Percentiles rank a stretch among this genome's conserved stretches.
Evolutionary conservation across 1,140 invertebrate species (phyloP).

Genomic region (Drosophila nigromelanica): DNA sequence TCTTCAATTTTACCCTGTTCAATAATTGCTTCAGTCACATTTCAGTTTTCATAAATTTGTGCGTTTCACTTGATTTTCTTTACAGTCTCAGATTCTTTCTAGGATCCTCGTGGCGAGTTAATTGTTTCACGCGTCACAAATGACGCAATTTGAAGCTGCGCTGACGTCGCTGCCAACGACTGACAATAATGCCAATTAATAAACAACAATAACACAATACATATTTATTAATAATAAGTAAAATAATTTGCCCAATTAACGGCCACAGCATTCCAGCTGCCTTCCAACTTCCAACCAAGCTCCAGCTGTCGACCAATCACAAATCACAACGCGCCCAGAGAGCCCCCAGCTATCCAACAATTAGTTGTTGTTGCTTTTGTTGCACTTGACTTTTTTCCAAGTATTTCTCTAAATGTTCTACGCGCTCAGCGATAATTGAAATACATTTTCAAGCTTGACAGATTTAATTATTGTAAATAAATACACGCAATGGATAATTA

Average conservation of each 20-base stretch:
- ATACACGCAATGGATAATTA: conserved; percentile 60
- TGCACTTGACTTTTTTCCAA: conserved; percentile 36
- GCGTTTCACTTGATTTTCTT: conserved; percentile 17
- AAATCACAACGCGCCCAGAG: conserved; percentile 49
- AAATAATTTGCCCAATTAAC: conserved; percentile 78
- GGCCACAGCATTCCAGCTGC: conserved; percentile 61
- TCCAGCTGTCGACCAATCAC: conserved; percentile 35
- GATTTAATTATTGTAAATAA: conserved; percentile 76
- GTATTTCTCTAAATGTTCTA: conserved; percentile 38
- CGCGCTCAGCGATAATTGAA: conserved; percentile 45
- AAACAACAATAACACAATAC: conserved; percentile 67
- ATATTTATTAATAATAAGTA: conserved; percentile 79
- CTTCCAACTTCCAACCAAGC: conserved; percentile 30
- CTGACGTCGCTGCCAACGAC: conserved; percentile 22
- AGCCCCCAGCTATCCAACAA: not conserved
- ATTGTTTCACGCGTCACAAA: conserved; percentile 63
- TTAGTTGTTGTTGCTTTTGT: conserved; percentile 9
- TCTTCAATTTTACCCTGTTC: no score
- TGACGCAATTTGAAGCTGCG: conserved; percentile 60
- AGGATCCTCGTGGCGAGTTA: conserved; percentile 19
- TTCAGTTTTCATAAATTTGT: conserved; percentile 23
- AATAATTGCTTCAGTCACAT: conserved; percentile 17
- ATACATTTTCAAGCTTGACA: conserved; percentile 63
- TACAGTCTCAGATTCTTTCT: not conserved
- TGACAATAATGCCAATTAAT: conserved; percentile 76